Evolutionary conservation across 2,888 invertebrate species (phyloP).

Genomic region (Sarcophaga carnaria): DNA sequence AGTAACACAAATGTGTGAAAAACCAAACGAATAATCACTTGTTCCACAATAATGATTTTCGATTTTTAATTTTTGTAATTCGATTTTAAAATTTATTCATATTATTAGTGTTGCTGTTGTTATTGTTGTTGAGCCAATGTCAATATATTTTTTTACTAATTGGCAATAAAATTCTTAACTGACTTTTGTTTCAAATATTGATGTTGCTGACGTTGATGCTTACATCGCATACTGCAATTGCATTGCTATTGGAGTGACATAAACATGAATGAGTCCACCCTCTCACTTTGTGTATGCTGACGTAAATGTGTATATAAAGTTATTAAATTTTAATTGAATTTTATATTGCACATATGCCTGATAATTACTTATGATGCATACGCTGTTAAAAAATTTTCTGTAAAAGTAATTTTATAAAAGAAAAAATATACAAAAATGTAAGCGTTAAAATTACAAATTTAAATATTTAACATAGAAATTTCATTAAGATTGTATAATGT

Average conservation of each 20-base stretch:
- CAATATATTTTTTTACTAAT: conserved; percentile 47
- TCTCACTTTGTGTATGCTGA: neutral
- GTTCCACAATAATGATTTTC: conserved; percentile 18
- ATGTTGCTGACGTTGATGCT: conserved; percentile 15
- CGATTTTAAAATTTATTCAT: neutral
- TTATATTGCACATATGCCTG: conserved; percentile 13
- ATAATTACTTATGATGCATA: conserved; percentile 15
- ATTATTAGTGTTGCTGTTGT: conserved; percentile 10
- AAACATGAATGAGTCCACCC: neutral
- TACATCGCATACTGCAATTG: conserved; percentile 12
- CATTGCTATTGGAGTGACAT: conserved; percentile 10
- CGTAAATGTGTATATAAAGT: conserved; percentile 20
- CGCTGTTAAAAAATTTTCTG: conserved; percentile 28
- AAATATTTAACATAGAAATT: too few relatives aligned
- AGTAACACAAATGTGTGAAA: neutral
- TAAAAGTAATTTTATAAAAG: conserved; percentile 3
- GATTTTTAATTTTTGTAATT: neutral
- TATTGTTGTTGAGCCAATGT: conserved; percentile 7
- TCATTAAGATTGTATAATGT: too few relatives aligned
- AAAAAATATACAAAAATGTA: neutral
- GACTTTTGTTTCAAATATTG: conserved; percentile 41
- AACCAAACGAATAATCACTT: conserved; percentile 35
- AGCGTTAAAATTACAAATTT: neutral
- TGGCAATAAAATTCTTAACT: conserved; percentile 41
- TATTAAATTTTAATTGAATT: conserved; percentile 53